A percentile compares a stretch with the other conserved stretches of the same genome.
Conservation (phyloP, 2,113 vertebrate genomes). For the Lontra canadensis region DNA sequence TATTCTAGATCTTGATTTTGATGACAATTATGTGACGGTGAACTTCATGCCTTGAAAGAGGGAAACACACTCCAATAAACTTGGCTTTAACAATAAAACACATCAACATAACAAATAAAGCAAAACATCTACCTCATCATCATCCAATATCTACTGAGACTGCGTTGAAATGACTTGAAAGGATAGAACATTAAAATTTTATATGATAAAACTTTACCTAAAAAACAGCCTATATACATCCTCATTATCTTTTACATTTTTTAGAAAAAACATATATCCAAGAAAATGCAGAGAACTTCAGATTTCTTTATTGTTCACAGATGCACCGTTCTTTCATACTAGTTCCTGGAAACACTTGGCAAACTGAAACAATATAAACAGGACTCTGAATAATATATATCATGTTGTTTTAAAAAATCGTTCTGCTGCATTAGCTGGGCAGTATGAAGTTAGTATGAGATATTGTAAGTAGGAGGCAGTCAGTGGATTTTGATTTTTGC, state of each 20-base stretch:
- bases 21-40: neutral
- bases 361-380: neutral
- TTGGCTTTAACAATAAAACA: conserved; percentile 35
- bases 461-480: neutral
- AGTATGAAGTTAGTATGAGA: neutral
- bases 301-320: neutral
- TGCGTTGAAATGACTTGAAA: neutral
- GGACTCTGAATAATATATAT: neutral
- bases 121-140: neutral
- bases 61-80: neutral
- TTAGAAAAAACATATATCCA: neutral
- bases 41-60: neutral
- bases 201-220: neutral
- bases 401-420: neutral
- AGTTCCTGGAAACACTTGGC: neutral
- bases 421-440: neutral
- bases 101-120: neutral
- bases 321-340: neutral
- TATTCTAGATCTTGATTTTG: neutral
- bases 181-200: neutral
- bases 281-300: neutral
- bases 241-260: neutral
- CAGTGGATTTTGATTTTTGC: conserved; percentile 35
- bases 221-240: neutral
- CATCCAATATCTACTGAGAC: neutral